Evolutionary conservation across 2,113 vertebrate species (phyloP), one percentile per base, ranked within the genome.

Genomic region (Phocoena sinus): DNA sequence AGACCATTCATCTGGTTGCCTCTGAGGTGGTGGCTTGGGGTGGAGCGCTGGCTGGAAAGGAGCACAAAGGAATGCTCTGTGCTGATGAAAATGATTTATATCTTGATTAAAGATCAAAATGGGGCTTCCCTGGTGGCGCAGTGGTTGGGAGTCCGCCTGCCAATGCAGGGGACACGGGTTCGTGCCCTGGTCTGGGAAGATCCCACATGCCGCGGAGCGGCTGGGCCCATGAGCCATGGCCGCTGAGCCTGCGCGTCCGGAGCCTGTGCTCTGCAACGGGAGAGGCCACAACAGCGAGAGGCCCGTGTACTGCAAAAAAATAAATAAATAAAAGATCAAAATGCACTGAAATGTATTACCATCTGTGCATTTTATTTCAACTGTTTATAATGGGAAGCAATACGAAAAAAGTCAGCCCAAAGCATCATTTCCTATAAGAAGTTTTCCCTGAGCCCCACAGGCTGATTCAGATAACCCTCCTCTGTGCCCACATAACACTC

Each of bases 311-410:
- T 2, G 2, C 44, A 47, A 47, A 47, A 41, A 36, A 95, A 79
- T 38, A 28, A 95, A 36, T 94, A 79, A 47, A 33, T 94, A 79
- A 50, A 50, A 50, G 50, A 50, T 50, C 50, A 47, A 36, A 95
- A 79, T 62, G 86, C 63, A 63, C 6, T 74, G 38, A 87, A 56
- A 62, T 83, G 11, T 18, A 53, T 53, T 50, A 73, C 31, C 73
- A 70, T 63, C 47, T 63, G 50, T 85, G 21, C 11, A 28, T 89
- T 67, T 90, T 82, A 65, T 77, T 70, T 91, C 94, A 67, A 65
- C 1, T 74, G 70, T 90, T 79, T 65, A 6, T 77, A 58, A 89
- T 50, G 47, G 50, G 94, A 94, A 63, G 20, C 91, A 70, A 50
- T 1, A 73, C 47, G 36, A 25, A 89, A 58, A 68, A 63, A 68